These are phyloP conservation scores for Encarsia formosa DNA, from an alignment of 2,888 invertebrate genomes.

Conservation along the genomic window DNA sequence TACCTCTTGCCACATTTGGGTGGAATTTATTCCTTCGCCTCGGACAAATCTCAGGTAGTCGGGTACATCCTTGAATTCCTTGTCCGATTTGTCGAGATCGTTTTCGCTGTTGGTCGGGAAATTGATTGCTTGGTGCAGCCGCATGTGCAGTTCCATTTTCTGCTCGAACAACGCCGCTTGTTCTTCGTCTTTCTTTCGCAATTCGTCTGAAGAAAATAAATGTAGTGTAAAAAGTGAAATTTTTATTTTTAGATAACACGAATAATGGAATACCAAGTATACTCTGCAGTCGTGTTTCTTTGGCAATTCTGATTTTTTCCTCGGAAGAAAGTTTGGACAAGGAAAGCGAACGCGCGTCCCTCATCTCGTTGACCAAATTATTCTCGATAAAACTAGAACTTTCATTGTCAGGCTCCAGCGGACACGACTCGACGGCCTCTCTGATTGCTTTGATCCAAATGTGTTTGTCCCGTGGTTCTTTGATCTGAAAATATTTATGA, in stretches of 20 bases:
- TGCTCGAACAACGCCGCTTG: slow-evolving; percentile 83
- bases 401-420: slow-evolving; percentile 75
- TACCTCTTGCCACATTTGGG: slow-evolving; percentile 79
- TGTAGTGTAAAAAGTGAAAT: neutral
- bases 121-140: slow-evolving; percentile 67
- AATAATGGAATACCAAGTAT: slow-evolving; percentile 66
- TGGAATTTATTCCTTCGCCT: slow-evolving; percentile 69
- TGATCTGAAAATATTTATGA: slow-evolving; percentile 47
- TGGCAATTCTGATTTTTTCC: slow-evolving; percentile 71
- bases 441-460: slow-evolving; percentile 86
- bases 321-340: slow-evolving; percentile 58
- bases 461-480: slow-evolving; percentile 84
- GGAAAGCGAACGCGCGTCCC: slow-evolving; percentile 43
- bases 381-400: slow-evolving; percentile 38
- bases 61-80: slow-evolving; percentile 50
- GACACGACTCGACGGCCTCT: slow-evolving; percentile 81
- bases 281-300: slow-evolving; percentile 74
- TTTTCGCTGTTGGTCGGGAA: slow-evolving; percentile 46
- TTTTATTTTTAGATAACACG: neutral
- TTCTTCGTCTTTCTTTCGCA: slow-evolving; percentile 83
- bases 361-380: slow-evolving; percentile 36
- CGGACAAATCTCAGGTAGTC: slow-evolving; percentile 75
- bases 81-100: slow-evolving; percentile 39
- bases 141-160: slow-evolving; percentile 80
- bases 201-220: slow-evolving; percentile 59